Evolutionary conservation across 30 jellyfish, hydroid and myxozoan genomes (phyloP).

Genomic region (Catostylus mosaicus): DNA sequence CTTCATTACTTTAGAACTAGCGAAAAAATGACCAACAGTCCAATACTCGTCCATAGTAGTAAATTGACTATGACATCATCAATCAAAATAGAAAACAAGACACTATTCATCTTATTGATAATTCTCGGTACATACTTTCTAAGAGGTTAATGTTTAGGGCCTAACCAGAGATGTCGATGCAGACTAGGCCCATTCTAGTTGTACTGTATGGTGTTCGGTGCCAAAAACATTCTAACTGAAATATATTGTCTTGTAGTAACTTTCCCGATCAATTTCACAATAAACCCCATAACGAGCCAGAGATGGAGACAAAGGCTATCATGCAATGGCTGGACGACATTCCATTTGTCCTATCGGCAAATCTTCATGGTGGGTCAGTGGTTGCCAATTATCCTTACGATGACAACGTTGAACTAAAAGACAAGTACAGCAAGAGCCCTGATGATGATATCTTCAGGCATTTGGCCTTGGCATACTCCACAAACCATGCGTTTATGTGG

Average conservation of each 20-base stretch:
- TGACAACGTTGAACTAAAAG: conserved; percentile 63
- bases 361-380: conserved; percentile 96
- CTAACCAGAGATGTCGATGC: too few species aligned
- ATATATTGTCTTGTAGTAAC: conserved; percentile 61
- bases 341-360: conserved; percentile 97
- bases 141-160: too few species aligned
- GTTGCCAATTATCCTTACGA: conserved; percentile 98
- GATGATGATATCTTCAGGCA: conserved; percentile 87
- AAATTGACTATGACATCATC: too few species aligned
- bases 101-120: too few species aligned
- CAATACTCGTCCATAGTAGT: too few species aligned
- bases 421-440: conserved; percentile 68
- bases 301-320: conserved; percentile 75
- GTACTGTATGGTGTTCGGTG: too few species aligned
- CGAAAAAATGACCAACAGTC: too few species aligned
- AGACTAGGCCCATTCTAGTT: too few species aligned
- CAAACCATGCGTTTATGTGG: conserved; percentile 90
- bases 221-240: too few species aligned
- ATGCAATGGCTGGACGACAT: conserved; percentile 74
- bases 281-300: conserved; percentile 34
- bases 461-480: conserved; percentile 81
- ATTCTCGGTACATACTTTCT: too few species aligned
- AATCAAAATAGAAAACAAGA: too few species aligned
- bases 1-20: too few species aligned
- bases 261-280: conserved; percentile 92